Conservation (phyloP, 2,797 vertebrate species). For the Hyperoplus immaculatus region DNA sequence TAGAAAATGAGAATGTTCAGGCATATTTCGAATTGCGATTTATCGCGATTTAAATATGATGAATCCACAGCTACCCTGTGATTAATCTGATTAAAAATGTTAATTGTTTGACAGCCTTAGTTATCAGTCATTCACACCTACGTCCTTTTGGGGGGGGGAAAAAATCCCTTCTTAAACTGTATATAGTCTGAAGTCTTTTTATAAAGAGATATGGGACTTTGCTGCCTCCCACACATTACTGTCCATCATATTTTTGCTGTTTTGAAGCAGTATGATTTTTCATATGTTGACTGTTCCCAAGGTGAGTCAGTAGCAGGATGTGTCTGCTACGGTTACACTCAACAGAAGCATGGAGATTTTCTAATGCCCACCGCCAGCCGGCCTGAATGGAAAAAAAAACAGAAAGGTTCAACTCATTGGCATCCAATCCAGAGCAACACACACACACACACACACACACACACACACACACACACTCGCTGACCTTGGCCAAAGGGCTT, state of each 20-base stretch:
- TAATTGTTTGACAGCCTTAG: too few species aligned
- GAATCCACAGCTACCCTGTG: too few species aligned
- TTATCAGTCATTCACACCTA: too few species aligned
- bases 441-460: conserved; percentile 4
- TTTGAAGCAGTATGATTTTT: conserved; percentile 40
- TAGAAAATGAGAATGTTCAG: too few species aligned
- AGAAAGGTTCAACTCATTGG: conserved; percentile 53
- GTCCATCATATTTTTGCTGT: conserved; percentile 37
- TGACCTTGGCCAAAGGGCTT: conserved; percentile 72
- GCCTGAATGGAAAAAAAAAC: conserved; percentile 40
- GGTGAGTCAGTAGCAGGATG: conserved; percentile 45
- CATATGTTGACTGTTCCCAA: conserved; percentile 49
- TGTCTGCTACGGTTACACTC: conserved; percentile 49
- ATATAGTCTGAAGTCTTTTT: too few species aligned
- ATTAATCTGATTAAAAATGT: too few species aligned
- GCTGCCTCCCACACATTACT: conserved; percentile 27
- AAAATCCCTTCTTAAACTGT: too few species aligned
- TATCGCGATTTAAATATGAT: too few species aligned
- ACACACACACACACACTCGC: conserved; percentile 6
- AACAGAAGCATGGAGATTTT: conserved; percentile 51
- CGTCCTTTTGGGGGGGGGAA: too few species aligned
- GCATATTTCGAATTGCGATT: too few species aligned
- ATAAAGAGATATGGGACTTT: conserved; percentile 9
- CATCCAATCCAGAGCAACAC: conserved; percentile 19
- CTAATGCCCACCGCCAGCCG: conserved; percentile 16